phyloP scores from a whole-genome alignment of 2,888 invertebrate species.

The Mesorhabditis sp. region DNA sequence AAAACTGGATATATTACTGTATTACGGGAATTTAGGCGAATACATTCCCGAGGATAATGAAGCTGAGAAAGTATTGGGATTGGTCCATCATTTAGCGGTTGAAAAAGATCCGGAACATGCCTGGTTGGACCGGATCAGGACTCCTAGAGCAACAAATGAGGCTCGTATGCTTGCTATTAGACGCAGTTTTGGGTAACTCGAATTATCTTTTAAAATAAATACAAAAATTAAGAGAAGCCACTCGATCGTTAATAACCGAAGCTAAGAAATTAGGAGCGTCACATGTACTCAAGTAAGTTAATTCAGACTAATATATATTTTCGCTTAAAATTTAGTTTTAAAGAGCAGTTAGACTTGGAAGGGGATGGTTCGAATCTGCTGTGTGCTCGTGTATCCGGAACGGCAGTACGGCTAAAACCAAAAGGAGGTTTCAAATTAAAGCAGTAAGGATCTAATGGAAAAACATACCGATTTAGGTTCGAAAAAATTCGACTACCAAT shows the following conservation, averaged over 20 bases:
- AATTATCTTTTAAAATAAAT: not conserved
- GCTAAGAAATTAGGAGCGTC: constrained; percentile 27
- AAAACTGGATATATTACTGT: no score
- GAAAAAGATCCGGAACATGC: constrained; percentile 93
- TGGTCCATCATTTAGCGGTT: constrained; percentile 59
- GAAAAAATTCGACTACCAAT: not conserved
- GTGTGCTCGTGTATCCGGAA: constrained; percentile 29
- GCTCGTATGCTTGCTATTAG: constrained; percentile 71
- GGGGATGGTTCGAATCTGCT: constrained; percentile 24
- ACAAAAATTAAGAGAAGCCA: not conserved
- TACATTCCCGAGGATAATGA: constrained; percentile 17
- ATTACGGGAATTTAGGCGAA: constrained; percentile 6
- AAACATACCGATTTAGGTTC: no score
- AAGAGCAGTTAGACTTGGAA: constrained; percentile 33
- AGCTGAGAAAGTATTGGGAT: constrained; percentile 27
- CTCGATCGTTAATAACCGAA: constrained; percentile 14
- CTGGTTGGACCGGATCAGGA: constrained; percentile 94
- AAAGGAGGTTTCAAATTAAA: no score
- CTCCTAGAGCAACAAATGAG: constrained; percentile 92
- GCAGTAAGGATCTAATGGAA: no score
- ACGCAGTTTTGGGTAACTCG: no score
- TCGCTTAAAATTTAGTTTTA: constrained; percentile 13
- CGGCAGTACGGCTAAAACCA: constrained; percentile 19
- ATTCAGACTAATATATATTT: not conserved
- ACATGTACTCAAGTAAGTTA: constrained; percentile 24